Conservation (phyloP, 2,888 invertebrate genomes). For the Synergus laeviventris region DNA sequence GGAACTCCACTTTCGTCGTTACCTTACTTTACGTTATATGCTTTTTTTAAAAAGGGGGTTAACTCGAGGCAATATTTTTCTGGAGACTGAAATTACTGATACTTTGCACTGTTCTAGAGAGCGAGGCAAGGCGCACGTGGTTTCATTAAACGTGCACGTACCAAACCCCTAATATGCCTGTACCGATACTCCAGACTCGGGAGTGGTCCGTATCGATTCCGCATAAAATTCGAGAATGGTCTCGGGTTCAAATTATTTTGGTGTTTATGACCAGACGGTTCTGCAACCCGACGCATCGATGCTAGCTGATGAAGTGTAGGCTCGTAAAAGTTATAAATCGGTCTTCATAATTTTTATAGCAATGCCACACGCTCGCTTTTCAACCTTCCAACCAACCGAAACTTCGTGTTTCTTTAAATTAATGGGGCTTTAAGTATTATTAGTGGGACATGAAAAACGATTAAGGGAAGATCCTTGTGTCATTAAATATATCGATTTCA, state of each 20-base stretch:
- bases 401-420: conserved; percentile 17
- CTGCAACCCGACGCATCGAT: conserved; percentile 34
- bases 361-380: conserved; percentile 20
- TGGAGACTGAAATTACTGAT: conserved; percentile 22
- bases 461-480: conserved; percentile 15
- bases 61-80: conserved; percentile 22
- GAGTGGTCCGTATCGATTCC: conserved; percentile 58
- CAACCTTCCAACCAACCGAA: not conserved
- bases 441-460: conserved; percentile 4
- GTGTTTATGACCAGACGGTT: conserved; percentile 38
- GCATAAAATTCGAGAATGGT: conserved; percentile 57
- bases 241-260: conserved; percentile 50
- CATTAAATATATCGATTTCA: not conserved
- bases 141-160: conserved; percentile 47
- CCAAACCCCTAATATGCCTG: conserved; percentile 8
- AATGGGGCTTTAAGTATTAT: conserved; percentile 24
- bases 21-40: conserved; percentile 15
- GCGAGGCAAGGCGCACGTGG: conserved; percentile 44
- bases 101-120: not conserved
- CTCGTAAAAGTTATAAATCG: conserved; percentile 30
- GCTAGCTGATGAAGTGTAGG: conserved; percentile 30
- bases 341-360: conserved; percentile 28
- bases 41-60: not conserved
- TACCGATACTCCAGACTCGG: conserved; percentile 46
- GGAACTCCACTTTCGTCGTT: conserved; percentile 33